Percentiles rank a stretch among this genome's conserved stretches.
Evolutionary conservation across 2,113 vertebrate species (phyloP).

Genomic region (Oncorhynchus mykiss): DNA sequence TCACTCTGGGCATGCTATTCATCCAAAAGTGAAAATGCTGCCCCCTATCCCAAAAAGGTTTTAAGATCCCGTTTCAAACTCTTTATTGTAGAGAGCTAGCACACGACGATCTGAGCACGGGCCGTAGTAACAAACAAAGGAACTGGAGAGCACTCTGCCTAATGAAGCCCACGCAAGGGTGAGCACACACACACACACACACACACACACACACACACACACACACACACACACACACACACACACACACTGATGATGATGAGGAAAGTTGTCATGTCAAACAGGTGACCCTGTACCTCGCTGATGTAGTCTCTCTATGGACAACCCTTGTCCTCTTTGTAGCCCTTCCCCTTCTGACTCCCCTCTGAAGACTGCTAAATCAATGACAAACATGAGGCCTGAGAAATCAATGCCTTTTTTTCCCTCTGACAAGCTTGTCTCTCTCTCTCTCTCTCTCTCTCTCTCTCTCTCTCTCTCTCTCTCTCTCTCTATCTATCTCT

Average conservation of each 20-base stretch:
- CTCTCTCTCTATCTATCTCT: not conserved
- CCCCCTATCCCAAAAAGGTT: too few relatives aligned
- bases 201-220: not conserved
- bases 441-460: not conserved
- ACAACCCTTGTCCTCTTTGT: not conserved
- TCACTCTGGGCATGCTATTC: too few relatives aligned
- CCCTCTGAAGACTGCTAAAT: not conserved
- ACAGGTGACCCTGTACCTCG: not conserved
- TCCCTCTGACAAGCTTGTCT: not conserved
- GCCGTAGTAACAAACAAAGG: slow-evolving; percentile 57
- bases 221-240: slow-evolving; percentile 16
- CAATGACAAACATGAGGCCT: slow-evolving; percentile 4
- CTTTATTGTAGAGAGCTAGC: too few relatives aligned
- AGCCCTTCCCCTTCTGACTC: not conserved
- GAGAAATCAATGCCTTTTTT: not conserved
- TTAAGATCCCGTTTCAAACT: too few relatives aligned
- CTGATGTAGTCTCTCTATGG: not conserved
- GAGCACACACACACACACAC: not conserved
- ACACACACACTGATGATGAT: not conserved
- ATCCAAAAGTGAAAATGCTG: too few relatives aligned
- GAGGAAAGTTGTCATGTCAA: not conserved
- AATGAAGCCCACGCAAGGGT: slow-evolving; percentile 50
- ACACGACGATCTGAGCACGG: slow-evolving; percentile 6
- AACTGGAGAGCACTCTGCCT: slow-evolving; percentile 49
- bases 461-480: not conserved